These are phyloP conservation scores for Phalera bucephala DNA, from an alignment of 2,888 invertebrate species.

Conservation along the genomic window DNA sequence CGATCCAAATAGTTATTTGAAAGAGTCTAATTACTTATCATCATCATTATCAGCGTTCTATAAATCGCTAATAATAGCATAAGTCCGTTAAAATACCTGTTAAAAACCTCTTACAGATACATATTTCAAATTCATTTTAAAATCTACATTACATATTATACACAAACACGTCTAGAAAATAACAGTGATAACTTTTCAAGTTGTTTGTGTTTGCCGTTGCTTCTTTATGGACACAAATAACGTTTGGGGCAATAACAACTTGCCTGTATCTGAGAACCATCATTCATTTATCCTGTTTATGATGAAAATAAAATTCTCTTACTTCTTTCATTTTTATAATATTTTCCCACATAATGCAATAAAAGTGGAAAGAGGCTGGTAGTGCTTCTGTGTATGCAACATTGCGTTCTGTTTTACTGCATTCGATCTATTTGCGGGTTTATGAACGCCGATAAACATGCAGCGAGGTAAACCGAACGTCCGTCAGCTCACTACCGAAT, in stretches of 20 bases:
- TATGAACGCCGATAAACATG: slow-evolving; percentile 68
- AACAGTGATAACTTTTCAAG: not conserved
- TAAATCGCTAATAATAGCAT: no score
- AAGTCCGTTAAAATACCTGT: no score
- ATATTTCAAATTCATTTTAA: no score
- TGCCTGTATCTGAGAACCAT: not conserved
- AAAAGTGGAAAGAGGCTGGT: slow-evolving; percentile 61
- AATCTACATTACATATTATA: no score
- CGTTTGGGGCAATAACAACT: not conserved
- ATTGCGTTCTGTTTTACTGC: slow-evolving; percentile 64
- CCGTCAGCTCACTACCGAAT: slow-evolving; percentile 31
- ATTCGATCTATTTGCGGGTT: slow-evolving; percentile 77
- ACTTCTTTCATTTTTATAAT: slow-evolving; percentile 11
- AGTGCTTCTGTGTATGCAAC: slow-evolving; percentile 39
- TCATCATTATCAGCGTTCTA: no score
- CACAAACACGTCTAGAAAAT: not conserved
- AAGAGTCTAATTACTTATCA: no score
- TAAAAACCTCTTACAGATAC: no score
- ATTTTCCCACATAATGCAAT: slow-evolving; percentile 52
- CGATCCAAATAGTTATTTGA: no score
- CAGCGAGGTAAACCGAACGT: slow-evolving; percentile 54
- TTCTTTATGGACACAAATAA: not conserved
- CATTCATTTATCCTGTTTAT: not conserved
- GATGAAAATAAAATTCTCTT: no score
- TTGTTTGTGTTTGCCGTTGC: not conserved